These are phyloP conservation scores for Caenorhabditis wallacei DNA, from an alignment of 2,888 invertebrate species.

Conservation along the genomic window DNA sequence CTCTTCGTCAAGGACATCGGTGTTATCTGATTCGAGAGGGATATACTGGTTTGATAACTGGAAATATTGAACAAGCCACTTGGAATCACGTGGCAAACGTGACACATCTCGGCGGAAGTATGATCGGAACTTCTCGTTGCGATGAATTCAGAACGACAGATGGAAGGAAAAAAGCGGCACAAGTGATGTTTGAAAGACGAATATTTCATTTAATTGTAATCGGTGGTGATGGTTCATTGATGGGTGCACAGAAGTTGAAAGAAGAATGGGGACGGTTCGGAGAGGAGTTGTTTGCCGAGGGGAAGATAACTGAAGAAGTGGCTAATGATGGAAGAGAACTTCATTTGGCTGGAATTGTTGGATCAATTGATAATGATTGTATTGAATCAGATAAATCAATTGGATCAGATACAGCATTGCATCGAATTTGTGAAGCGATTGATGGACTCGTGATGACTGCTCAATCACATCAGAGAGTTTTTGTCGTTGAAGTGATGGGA, in stretches of 20 bases:
- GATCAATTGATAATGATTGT: constrained; percentile 88
- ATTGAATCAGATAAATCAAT: constrained; percentile 99
- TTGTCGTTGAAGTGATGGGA: constrained; percentile 91
- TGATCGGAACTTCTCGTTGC: constrained; percentile 97
- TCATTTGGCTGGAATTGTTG: constrained; percentile 67
- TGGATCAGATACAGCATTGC: constrained; percentile 94
- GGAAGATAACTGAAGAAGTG: constrained; percentile 45
- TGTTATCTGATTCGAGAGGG: constrained; percentile 92
- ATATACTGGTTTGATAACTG: constrained; percentile 84
- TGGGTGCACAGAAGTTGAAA: constrained; percentile 88
- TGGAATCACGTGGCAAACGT: constrained; percentile 98
- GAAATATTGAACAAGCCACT: constrained; percentile 92
- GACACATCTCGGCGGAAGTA: constrained; percentile 97
- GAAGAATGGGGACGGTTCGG: constrained; percentile 61
- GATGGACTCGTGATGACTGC: constrained; percentile 98
- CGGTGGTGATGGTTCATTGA: constrained; percentile 97
- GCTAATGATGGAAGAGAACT: constrained; percentile 62
- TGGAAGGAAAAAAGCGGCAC: constrained; percentile 92
- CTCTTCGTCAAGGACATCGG: constrained; percentile 95
- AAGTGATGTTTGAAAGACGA: constrained; percentile 90
- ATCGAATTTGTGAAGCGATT: constrained; percentile 96
- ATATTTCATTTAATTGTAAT: constrained; percentile 97
- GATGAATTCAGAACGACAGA: constrained; percentile 91
- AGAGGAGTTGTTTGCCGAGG: constrained; percentile 60
- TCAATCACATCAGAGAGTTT: constrained; percentile 96